Percentiles rank a stretch among this genome's conserved stretches.
Evolutionary conservation across 2,797 vertebrate genomes (phyloP).

Genomic region (Esox masquinongy): DNA sequence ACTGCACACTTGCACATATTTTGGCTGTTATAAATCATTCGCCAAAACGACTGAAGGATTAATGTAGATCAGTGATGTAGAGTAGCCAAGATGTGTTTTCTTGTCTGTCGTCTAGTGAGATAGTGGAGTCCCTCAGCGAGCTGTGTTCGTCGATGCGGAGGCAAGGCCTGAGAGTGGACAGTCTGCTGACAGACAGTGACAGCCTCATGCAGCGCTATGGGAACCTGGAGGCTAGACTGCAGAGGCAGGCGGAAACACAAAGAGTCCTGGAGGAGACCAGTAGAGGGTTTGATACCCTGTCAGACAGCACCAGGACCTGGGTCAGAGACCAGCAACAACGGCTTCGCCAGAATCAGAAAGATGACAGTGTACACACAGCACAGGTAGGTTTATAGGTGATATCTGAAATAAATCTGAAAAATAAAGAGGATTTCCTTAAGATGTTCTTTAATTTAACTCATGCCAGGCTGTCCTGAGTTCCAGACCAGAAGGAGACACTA

Average conservation of each 20-base stretch:
- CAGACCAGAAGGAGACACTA: conserved; percentile 56
- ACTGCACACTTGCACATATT: not conserved
- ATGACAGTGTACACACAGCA: conserved; percentile 70
- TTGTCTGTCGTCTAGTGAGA: conserved; percentile 66
- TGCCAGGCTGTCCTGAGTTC: conserved; percentile 65
- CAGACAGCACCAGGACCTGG: conserved; percentile 71
- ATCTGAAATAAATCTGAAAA: not conserved
- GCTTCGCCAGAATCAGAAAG: conserved; percentile 57
- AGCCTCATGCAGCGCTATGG: conserved; percentile 76
- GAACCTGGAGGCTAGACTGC: conserved; percentile 68
- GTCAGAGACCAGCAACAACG: conserved; percentile 71
- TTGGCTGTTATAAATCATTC: not conserved
- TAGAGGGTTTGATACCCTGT: conserved; percentile 66
- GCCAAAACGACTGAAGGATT: not conserved
- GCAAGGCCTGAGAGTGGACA: conserved; percentile 75
- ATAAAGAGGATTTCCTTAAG: not conserved
- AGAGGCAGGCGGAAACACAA: conserved; percentile 51
- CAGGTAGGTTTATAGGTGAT: conserved; percentile 70
- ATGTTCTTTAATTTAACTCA: conserved; percentile 6
- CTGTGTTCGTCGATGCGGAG: conserved; percentile 74
- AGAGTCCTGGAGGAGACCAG: conserved; percentile 54
- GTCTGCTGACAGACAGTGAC: conserved; percentile 71
- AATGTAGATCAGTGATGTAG: not conserved
- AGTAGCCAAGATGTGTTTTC: not conserved
- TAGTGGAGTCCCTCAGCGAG: conserved; percentile 72